Conservation (phyloP, 2,797 vertebrate genomes). For the Neopelma chrysocephalum region DNA sequence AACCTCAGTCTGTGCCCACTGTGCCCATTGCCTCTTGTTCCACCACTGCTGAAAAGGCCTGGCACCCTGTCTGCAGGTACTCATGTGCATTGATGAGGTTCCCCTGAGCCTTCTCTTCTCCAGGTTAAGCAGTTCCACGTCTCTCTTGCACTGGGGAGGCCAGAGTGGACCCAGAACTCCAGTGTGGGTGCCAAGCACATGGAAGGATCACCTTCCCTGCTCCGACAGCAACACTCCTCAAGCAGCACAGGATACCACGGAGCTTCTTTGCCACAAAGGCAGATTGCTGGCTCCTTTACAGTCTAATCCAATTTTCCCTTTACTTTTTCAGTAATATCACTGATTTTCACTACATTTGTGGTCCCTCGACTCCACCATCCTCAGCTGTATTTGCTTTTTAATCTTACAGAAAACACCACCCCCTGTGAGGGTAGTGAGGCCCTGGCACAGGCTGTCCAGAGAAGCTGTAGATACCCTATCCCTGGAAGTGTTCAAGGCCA, state of each 20-base stretch:
- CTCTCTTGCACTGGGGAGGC: not conserved
- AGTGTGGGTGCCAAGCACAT: not conserved
- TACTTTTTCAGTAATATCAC: not conserved
- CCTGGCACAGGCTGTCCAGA: not conserved
- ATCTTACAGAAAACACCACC: not conserved
- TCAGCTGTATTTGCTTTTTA: not conserved
- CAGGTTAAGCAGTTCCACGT: not conserved
- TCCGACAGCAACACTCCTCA: rapidly evolving
- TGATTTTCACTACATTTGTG: not conserved
- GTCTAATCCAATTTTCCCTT: not conserved
- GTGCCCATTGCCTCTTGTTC: not conserved
- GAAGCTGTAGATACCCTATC: not conserved
- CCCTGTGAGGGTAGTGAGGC: rapidly evolving
- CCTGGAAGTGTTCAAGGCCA: not conserved
- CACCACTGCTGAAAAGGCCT: not conserved
- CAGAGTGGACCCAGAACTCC: not conserved
- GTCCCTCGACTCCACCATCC: not conserved
- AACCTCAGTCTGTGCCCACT: not conserved
- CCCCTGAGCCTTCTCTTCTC: not conserved
- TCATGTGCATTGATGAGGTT: rapidly evolving
- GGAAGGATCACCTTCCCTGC: not conserved
- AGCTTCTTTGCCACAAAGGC: rapidly evolving
- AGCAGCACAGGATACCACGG: rapidly evolving
- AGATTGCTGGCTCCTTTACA: not conserved
- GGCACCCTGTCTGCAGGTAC: not conserved